Evolutionary conservation across 2,888 invertebrate species (phyloP), one percentile per base, ranked within the genome.

Genomic region (Drosophila monieri): DNA sequence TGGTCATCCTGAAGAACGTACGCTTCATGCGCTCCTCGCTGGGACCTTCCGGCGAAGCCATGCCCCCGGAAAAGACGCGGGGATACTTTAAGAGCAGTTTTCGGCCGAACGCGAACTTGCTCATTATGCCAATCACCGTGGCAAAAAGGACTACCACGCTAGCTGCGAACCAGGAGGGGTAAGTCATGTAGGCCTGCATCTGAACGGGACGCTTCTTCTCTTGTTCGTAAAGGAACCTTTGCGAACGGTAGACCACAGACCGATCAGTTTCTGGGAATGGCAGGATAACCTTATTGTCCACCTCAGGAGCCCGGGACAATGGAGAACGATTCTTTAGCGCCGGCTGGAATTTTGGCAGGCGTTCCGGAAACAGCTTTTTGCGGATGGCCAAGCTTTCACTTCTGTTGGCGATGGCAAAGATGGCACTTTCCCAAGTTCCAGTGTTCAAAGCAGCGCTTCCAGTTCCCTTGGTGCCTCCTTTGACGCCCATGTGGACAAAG

Each of bases 341-440:
- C 0, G 96, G 96, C 53, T 93, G 92, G 64, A 94, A 92, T 12
- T 91, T 89, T 0, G 96, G 96, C 76, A 95, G 80, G n/a, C 91
- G 92, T 30, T 93, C 92, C 0, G 95, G 93, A 78, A 93, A 97
- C 27, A 97, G 89, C 85, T 95, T 93, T 58, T 93, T 91, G 32
- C 98, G 93, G 9, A 98, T 89, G 0, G 91, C 91, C 4, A 92
- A 91, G 58, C 98, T 90, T 84, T 97, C 95, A 55, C 92, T 77
- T 1, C 91, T 85, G 89, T 95, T 92, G 0, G 95, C 94, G 54
- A 98, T 84, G 0, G 97, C 95, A 89, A 97, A 93, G 4, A 99
- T 94, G 0, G 96, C 94, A 0, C 98, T 97, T 89, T 97, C 95
- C 95, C 97, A 98, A 0, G 99, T 99, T 12, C 96, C 97, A 89